Percentiles rank a stretch among this genome's conserved stretches.
phyloP scores from a whole-genome alignment of 2,113 vertebrate species.

The Gymnorhina tibicen region DNA sequence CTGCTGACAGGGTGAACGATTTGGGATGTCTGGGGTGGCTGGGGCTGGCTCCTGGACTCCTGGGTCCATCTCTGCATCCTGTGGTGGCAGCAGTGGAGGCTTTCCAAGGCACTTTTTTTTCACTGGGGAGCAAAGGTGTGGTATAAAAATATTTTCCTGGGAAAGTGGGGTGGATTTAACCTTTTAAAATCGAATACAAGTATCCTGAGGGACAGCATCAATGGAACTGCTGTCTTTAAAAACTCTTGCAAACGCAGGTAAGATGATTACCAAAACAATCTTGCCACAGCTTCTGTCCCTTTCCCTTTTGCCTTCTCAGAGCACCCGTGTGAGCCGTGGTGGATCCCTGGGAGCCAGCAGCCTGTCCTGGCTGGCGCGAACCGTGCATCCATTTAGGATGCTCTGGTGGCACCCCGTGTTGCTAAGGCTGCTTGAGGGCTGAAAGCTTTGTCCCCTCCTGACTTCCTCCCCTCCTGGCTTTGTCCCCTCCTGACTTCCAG shows the following conservation, averaged over 20 bases:
- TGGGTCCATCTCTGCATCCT: not conserved
- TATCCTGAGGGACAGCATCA: not conserved
- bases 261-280: not conserved
- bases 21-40: not conserved
- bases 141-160: not conserved
- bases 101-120: not conserved
- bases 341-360: not conserved
- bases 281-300: not conserved
- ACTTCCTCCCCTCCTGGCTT: not conserved
- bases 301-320: not conserved
- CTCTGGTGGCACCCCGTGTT: rapidly evolving
- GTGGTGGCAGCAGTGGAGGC: not conserved
- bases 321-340: rapidly evolving
- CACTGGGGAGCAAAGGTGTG: not conserved
- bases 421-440: not conserved
- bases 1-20: rapidly evolving
- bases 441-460: not conserved
- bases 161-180: not conserved
- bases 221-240: not conserved
- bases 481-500: not conserved
- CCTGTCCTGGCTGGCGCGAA: rapidly evolving
- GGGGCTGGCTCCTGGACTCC: not conserved
- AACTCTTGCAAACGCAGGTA: not conserved
- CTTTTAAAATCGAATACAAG: not conserved
- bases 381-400: not conserved